Conservation (phyloP, 1,140 invertebrate species). For the Leptopilina boulardi region DNA sequence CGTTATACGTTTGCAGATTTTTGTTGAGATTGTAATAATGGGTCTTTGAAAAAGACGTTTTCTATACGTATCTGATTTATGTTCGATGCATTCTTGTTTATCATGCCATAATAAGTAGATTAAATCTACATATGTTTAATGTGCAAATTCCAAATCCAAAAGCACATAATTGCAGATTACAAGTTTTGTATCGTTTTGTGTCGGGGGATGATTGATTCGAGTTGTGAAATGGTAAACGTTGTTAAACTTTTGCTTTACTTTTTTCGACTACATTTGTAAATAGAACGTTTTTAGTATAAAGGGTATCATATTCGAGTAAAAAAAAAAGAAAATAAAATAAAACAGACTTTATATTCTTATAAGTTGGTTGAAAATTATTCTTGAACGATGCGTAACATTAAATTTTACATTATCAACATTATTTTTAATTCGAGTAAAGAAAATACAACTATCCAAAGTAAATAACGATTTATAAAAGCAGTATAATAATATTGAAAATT, state of each 20-base stretch:
- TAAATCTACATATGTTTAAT: not conserved
- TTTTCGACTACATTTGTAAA: constrained; percentile 27
- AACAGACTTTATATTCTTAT: constrained; percentile 1
- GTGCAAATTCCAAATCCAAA: constrained; percentile 7
- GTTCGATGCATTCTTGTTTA: not conserved
- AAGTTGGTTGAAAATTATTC: constrained; percentile 22
- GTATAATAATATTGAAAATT: no score
- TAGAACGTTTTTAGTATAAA: constrained; percentile 25
- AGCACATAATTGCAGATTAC: not conserved
- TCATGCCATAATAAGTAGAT: constrained; percentile 16
- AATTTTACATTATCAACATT: not conserved
- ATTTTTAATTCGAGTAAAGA: no score
- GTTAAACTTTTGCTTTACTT: constrained; percentile 24
- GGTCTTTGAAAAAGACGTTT: not conserved
- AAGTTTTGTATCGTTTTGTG: constrained; percentile 1
- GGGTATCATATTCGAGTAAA: constrained; percentile 26
- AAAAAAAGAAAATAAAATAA: not conserved
- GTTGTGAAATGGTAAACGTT: constrained; percentile 31
- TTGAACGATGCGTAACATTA: constrained; percentile 11
- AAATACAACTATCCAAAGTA: no score
- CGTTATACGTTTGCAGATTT: not conserved
- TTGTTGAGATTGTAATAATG: not conserved
- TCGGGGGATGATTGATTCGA: constrained; percentile 23
- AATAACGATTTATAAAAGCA: no score
- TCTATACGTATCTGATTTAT: not conserved